Base-by-base conservation (phyloP, 2,888 invertebrate species). In the Branchipolynoe longqiensis region DNA sequence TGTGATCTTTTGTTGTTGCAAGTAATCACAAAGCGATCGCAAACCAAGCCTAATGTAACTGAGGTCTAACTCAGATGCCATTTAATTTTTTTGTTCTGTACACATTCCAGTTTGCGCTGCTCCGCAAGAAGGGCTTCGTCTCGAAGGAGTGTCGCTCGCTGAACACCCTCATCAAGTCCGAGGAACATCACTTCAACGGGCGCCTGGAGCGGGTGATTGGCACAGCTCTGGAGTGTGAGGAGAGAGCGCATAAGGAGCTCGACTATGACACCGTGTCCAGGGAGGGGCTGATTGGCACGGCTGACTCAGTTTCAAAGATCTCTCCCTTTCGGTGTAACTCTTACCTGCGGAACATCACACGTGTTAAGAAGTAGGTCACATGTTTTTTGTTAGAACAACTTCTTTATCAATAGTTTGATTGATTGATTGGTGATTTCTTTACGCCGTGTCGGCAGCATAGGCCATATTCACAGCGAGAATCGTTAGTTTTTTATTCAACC, bases 261-360 rank as follows among this genome's bases (percentile, higher is more conserved):
- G 84, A 84, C 40, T 84, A 58, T 25, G 74, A 84, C 25, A 54
- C 59, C 3, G 84, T 84, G 58, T 58, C 74, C 40, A 54, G 84
- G 40, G 84, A 84, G 58, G 84, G 84, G 6, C 74, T 84, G 31
- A 22, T 84, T 1, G 84, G 69, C 22, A 40, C 64, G 2, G 31
- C 54, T 22, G 73, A 84, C 33, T 64, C 84, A 4, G 14, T 84
- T 0, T 40, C 36, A 14, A 84, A 62, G 73, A 84, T 84, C 40
- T 78, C 78, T 4, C 41, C 78, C 1, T 78, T 48, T 31, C n/a
- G 62, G 28, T 83, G 59, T 22, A 83, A 38, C 25, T 28, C 25
- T 31, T 84, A 64, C 33, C 73, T 84, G 6, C 40, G 48, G 84
- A 84, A 84, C 36, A 64, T 64, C 28, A 40, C 62, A 31, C 1